Base-by-base conservation (phyloP, 64 coral and sea anemone species). In the Dendronephthya gigantea region DNA sequence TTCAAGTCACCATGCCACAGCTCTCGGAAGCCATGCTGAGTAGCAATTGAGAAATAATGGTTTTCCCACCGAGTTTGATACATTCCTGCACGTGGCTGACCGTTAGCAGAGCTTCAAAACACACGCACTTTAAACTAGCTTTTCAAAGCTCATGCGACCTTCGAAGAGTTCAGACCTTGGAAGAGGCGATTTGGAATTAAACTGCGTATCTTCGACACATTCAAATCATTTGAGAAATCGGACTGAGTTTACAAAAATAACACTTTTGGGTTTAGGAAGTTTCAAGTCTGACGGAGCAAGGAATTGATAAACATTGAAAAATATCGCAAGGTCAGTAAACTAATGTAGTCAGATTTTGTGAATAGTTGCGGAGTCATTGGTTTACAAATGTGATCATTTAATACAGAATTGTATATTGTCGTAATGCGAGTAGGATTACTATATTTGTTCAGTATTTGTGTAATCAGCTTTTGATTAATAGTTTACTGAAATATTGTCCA, bases 1-100 rank as follows among this genome's bases (percentile, higher is more conserved):
- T 62, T 22, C 19, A 58, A 62, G 55, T 22, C 17, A n/a, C 55
- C 55, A 62, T 62, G 55, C 55, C 55, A 27, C 25, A 62, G 0
- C 25, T 23, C 55, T 62, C 55, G 55, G 55, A 62, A 62, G 17
- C 25, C 4, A 27, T 0, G 17, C 55, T 16, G 55, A 23, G 55
- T 23, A 23, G 55, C 55, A 62, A 5, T 62, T 62, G 19, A 62
- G 25, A 62, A 19, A 62, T 62, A 62, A 62, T 62, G 55, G 55
- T 62, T 5, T 62, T 62, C 55, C 55, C 25, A 62, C 55, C 10
- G 55, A 12, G 55, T 62, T 62, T 23, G 6, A 62, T 23, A 27
- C 55, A 62, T 62, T 62, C 55, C 55, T 62, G 25, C 55, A 62
- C 55, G 55, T 62, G 55, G 55, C 55, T 62, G 55, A 62, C 55